phyloP scores from a whole-genome alignment of 2,888 invertebrate species.

The Synergus umbraculus region DNA sequence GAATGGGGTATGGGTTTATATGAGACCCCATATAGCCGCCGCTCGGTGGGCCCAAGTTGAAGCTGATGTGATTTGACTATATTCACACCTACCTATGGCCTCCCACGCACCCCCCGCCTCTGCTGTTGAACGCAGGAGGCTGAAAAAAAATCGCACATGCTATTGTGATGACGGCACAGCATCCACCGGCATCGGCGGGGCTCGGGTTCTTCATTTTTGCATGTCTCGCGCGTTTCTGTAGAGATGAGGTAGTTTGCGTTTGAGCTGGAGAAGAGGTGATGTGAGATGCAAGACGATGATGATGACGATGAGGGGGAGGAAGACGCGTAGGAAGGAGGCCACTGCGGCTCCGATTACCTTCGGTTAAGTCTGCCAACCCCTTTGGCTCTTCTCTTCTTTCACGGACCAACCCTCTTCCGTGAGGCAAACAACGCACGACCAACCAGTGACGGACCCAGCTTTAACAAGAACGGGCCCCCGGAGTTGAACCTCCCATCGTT shows the following conservation, averaged over 20 bases:
- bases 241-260: conserved; percentile 42
- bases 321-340: conserved; percentile 30
- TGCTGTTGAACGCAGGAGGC: conserved; percentile 12
- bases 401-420: conserved; percentile 25
- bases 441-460: conserved; percentile 31
- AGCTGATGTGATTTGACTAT: conserved; percentile 74
- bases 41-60: conserved; percentile 59
- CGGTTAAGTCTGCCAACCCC: conserved; percentile 22
- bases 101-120: conserved; percentile 39
- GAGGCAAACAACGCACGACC: conserved; percentile 27
- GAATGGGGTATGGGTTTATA: conserved; percentile 60
- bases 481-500: not conserved
- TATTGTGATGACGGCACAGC: conserved; percentile 24
- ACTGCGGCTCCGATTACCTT: conserved; percentile 26
- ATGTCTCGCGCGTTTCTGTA: conserved; percentile 63
- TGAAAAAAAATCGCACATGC: conserved; percentile 37
- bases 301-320: not conserved
- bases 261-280: conserved; percentile 12
- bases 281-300: conserved; percentile 8
- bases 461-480: conserved; percentile 8
- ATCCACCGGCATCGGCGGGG: conserved; percentile 39
- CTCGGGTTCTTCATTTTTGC: conserved; percentile 63
- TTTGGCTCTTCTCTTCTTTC: conserved; percentile 38
- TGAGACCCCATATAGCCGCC: conserved; percentile 41
- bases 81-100: conserved; percentile 69